phyloP scores from a whole-genome alignment of 1,140 invertebrate genomes.

The Cydia splendana region DNA sequence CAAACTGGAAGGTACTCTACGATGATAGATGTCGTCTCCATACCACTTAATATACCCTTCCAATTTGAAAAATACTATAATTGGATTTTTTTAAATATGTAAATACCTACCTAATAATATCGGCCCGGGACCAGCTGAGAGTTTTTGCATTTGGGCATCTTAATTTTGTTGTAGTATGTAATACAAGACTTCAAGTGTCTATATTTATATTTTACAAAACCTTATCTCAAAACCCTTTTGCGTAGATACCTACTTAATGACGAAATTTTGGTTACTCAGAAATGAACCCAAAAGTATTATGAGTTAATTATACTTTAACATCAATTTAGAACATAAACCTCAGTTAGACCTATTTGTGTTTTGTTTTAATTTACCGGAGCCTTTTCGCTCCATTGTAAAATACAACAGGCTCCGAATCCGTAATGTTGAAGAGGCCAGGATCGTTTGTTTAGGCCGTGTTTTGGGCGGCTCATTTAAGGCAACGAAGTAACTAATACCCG shows the following conservation, averaged over 20 bases:
- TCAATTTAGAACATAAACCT: not conserved
- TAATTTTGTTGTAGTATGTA: not conserved
- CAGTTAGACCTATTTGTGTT: constrained; percentile 2
- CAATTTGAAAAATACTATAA: no score
- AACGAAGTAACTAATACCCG: not conserved
- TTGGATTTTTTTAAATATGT: not conserved
- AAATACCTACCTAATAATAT: no score
- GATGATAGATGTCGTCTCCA: no score
- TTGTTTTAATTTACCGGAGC: not conserved
- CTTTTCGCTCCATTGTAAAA: not conserved
- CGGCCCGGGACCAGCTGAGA: no score
- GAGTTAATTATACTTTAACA: not conserved
- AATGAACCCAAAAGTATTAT: not conserved
- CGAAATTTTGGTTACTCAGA: not conserved
- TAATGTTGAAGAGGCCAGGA: not conserved
- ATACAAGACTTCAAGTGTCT: not conserved
- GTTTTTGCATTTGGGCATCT: not conserved
- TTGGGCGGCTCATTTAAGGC: not conserved
- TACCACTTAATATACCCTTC: no score
- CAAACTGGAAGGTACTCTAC: no score
- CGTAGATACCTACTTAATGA: not conserved
- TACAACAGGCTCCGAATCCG: not conserved
- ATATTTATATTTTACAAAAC: not conserved
- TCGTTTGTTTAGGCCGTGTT: constrained; percentile 21
- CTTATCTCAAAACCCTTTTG: not conserved